Evolutionary conservation across 1,140 invertebrate species (phyloP).

Genomic region (Aphelinus certus): DNA sequence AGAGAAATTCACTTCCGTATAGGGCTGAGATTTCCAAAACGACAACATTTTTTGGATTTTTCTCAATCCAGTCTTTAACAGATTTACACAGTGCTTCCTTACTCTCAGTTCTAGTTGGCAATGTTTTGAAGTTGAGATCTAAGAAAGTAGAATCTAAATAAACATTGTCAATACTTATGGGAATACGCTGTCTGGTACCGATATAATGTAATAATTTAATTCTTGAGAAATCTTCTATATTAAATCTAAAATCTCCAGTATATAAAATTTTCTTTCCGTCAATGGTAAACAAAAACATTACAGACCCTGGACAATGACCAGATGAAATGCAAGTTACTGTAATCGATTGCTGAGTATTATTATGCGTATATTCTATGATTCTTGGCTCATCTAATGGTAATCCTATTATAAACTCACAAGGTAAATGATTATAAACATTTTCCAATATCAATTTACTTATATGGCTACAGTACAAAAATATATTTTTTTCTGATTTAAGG

Average conservation of each 20-base stretch:
- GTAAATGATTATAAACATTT: conserved; percentile 19
- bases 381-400: conserved; percentile 38
- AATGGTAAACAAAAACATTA: conserved; percentile 77
- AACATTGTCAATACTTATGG: conserved; percentile 65
- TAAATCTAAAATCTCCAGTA: conserved; percentile 77
- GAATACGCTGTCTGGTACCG: conserved; percentile 45
- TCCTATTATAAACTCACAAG: background rate
- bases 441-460: conserved; percentile 55
- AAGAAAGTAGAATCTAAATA: conserved; percentile 81
- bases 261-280: conserved; percentile 67
- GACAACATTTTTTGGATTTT: conserved; percentile 63
- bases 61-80: conserved; percentile 68
- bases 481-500: conserved; percentile 41
- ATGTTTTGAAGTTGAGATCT: conserved; percentile 59
- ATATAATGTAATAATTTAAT: conserved; percentile 67
- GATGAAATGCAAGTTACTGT: conserved; percentile 72
- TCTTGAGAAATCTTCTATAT: conserved; percentile 66
- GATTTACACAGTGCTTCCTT: conserved; percentile 62
- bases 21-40: conserved; percentile 66
- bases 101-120: conserved; percentile 71
- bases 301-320: conserved; percentile 77
- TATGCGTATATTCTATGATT: conserved; percentile 47
- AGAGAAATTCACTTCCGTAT: conserved; percentile 72
- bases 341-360: conserved; percentile 52
- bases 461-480: conserved; percentile 56